Percentiles rank a stretch among this genome's conserved stretches.
Evolutionary conservation across 2,888 invertebrate species (phyloP).

Genomic region (Graphium colonna): DNA sequence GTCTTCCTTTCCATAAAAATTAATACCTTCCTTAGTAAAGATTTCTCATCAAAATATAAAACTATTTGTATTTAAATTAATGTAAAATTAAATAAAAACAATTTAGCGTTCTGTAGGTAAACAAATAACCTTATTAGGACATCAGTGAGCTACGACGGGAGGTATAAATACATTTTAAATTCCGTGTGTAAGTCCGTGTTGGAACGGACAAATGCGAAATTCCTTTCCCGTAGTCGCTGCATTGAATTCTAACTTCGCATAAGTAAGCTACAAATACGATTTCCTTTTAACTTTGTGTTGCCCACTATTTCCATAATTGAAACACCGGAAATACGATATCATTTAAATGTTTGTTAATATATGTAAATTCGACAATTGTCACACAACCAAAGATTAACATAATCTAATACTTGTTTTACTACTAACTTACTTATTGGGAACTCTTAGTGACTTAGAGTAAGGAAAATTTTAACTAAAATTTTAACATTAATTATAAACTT

Average conservation of each 20-base stretch:
- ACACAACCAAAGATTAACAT: too few species aligned
- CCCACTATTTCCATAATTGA: conserved; percentile 1
- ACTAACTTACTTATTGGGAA: too few species aligned
- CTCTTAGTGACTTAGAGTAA: too few species aligned
- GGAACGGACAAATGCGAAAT: conserved; percentile 71
- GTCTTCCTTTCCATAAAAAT: too few species aligned
- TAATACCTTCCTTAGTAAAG: too few species aligned
- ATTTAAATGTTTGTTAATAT: neutral
- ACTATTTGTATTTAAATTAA: too few species aligned
- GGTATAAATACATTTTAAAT: conserved; percentile 64
- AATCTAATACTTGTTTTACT: too few species aligned
- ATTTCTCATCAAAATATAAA: too few species aligned
- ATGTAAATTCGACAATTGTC: too few species aligned
- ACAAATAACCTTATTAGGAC: conserved; percentile 20
- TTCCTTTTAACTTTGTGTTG: conserved; percentile 13
- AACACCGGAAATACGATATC: neutral
- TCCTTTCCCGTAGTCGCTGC: conserved; percentile 55
- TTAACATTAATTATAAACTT: too few species aligned
- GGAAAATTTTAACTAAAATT: too few species aligned
- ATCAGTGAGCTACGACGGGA: neutral
- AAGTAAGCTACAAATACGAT: conserved; percentile 16
- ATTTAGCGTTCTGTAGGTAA: neutral
- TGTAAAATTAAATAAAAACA: neutral
- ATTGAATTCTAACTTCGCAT: conserved; percentile 33
- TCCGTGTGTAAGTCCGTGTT: conserved; percentile 65